These are phyloP conservation scores for Harpagifer antarcticus DNA, from an alignment of 2,797 vertebrate species.

Conservation along the genomic window DNA sequence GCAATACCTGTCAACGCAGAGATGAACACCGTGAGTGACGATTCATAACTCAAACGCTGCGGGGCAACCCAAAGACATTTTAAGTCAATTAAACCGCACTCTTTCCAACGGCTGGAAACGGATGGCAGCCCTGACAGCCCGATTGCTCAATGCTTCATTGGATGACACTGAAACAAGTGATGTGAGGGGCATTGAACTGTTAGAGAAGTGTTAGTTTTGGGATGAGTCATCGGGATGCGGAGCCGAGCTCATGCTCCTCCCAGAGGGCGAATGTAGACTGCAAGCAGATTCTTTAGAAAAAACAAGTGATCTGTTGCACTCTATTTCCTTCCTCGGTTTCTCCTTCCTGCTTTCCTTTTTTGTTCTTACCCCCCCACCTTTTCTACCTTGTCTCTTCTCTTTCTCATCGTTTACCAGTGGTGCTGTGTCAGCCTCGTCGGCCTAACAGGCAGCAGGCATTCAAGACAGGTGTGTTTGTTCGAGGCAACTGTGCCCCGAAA, in stretches of 20 bases:
- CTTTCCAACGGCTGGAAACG: slow-evolving; percentile 51
- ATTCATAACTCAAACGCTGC: slow-evolving; percentile 61
- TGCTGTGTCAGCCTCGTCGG: slow-evolving; percentile 57
- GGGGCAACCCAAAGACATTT: slow-evolving; percentile 53
- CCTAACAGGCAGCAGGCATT: slow-evolving; percentile 59
- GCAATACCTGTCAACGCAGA: slow-evolving; percentile 89
- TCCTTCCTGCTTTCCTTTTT: slow-evolving; percentile 16
- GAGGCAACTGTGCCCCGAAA: slow-evolving; percentile 71
- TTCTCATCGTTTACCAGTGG: slow-evolving; percentile 43
- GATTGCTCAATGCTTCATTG: slow-evolving; percentile 65
- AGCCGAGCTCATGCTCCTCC: slow-evolving; percentile 55
- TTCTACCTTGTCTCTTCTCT: slow-evolving; percentile 46
- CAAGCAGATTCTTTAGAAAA: slow-evolving; percentile 45
- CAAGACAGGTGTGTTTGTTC: slow-evolving; percentile 71
- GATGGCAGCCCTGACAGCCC: slow-evolving; percentile 66
- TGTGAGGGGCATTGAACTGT: slow-evolving; percentile 62
- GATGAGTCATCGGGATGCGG: slow-evolving; percentile 72
- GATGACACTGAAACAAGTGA: slow-evolving; percentile 65
- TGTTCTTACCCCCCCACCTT: slow-evolving; percentile 9
- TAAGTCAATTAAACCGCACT: slow-evolving; percentile 75
- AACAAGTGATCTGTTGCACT: slow-evolving; percentile 44
- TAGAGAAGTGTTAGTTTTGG: slow-evolving; percentile 71
- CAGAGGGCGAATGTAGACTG: slow-evolving; percentile 55
- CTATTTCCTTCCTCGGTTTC: slow-evolving; percentile 34
- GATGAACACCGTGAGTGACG: slow-evolving; percentile 54